Percentiles rank a stretch among this genome's conserved stretches.
phyloP scores from a whole-genome alignment of 2,113 vertebrate species.

The Nycticorax nycticorax region DNA sequence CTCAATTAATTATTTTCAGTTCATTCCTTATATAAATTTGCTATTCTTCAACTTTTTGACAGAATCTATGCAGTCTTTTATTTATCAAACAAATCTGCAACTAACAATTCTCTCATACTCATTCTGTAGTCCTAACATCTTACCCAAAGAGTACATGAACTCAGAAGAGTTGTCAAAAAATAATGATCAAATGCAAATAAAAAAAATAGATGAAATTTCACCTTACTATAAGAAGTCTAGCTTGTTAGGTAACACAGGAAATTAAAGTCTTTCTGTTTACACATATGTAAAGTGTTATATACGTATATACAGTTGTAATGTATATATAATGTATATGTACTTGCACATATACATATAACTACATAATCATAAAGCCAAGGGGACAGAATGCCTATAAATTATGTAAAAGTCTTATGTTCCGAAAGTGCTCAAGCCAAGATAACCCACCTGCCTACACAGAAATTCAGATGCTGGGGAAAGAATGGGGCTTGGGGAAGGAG shows the following conservation, averaged over 20 bases:
- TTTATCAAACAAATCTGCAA: background rate
- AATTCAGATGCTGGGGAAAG: background rate
- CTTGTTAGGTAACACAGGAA: background rate
- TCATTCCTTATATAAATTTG: background rate
- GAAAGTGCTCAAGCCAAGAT: background rate
- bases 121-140: background rate
- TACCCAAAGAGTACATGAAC: background rate
- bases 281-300: background rate
- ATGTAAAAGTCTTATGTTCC: background rate
- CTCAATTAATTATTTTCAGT: background rate
- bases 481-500: background rate
- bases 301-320: background rate
- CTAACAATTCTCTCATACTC: background rate
- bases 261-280: background rate
- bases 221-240: background rate
- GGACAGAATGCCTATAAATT: background rate
- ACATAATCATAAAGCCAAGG: background rate
- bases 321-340: background rate
- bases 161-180: background rate
- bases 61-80: background rate
- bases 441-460: background rate
- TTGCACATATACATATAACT: background rate
- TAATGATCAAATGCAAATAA: background rate
- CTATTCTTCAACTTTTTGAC: background rate
- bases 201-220: background rate